Evolutionary conservation across 2,888 invertebrate genomes (phyloP), one percentile per base, ranked within the genome.

Genomic region (Ommatoiulus sabulosus): DNA sequence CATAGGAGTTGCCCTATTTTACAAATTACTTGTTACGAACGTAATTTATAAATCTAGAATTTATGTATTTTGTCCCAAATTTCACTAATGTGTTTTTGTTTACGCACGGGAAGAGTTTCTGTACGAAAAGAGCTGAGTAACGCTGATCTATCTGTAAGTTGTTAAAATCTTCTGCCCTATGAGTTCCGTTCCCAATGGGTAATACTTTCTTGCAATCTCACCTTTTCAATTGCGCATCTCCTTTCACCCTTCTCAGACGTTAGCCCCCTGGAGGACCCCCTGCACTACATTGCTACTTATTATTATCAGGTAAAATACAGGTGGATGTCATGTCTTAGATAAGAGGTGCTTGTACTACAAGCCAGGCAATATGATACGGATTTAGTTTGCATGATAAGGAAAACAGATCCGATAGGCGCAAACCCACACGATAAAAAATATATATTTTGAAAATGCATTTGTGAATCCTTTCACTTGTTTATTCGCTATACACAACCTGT

Each of bases 301-400:
- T 80, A 80, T 80, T 80, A 86, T 86, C 86, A 44, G 20, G 86
- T 46, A 46, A 86, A 43, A 86, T 86, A 44, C 86, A 86, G 86
- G 86, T 86, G 86, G 86, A 44, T 86, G 86, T 48, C 86, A 44
- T 86, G 86, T 86, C 44, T 86, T 86, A 86, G 86, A 86, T 86
- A 86, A 86, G 86, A 86, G 86, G 44, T 86, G 86, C 48, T 86
- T 86, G 86, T 86, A 86, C 46, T 86, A 48, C 86, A 86, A 46
- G 86, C 48, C 44, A 86, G 86, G 86, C 86, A 44, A 86, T 86
- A 24, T 46, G 86, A 86, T 86, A 86, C 46, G 86, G 86, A 48
- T 86, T 86, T 86, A 46, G 44, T 44, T 86, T 10, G 44, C 8
- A 44, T 86, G 86, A 86, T 86, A 86, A 86, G 46, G 86, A 46